Evolutionary conservation across 2,888 invertebrate genomes (phyloP), one percentile per base, ranked within the genome.

Genomic region (Plebejus anna): DNA sequence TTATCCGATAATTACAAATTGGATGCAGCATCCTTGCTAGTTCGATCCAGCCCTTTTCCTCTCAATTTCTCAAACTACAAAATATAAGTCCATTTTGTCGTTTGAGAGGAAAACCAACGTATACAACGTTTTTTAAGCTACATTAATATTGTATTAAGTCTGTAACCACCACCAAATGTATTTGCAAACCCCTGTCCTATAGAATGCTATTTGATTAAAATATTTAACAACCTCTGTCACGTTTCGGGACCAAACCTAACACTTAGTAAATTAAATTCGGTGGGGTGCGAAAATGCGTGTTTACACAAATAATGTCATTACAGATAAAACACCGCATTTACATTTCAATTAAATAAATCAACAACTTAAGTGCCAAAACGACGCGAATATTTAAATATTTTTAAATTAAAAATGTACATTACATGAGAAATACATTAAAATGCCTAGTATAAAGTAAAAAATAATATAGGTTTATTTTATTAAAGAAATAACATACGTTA

Each of bases 261-360:
- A 61, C 61, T 61, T 61, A 61, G 61, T 28, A 28, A 61, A 61
- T 28, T 61, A 61, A 61, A 61, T 61, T 61, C 11, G 61, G 22
- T 61, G 61, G 61, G 61, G 61, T 61, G 61, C 28, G 28, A 61
- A 61, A 61, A 28, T 61, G 28, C 61, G 61, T 61, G 61, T 61
- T 61, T 61, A 61, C 61, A 61, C 28, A 28, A 61, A 61, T 28
- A 61, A 61, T 61, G 28, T 11, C 28, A 61, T 61, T 28, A 28
- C 28, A 22, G 28, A 61, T 61, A 61, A 16, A 28, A 28, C 61
- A 28, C 59, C 3, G 7, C 7, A 61, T 61, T 61, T 28, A 61
- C 22, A 59, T 59, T 59, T 22, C 22, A 59, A 59, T 7, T 22
- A 59, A 59, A 59, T 22, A 59, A 59, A 59, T 59, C 57, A 59